Evolutionary conservation across 2,888 invertebrate species (phyloP).

Genomic region (Brachyptera putata): DNA sequence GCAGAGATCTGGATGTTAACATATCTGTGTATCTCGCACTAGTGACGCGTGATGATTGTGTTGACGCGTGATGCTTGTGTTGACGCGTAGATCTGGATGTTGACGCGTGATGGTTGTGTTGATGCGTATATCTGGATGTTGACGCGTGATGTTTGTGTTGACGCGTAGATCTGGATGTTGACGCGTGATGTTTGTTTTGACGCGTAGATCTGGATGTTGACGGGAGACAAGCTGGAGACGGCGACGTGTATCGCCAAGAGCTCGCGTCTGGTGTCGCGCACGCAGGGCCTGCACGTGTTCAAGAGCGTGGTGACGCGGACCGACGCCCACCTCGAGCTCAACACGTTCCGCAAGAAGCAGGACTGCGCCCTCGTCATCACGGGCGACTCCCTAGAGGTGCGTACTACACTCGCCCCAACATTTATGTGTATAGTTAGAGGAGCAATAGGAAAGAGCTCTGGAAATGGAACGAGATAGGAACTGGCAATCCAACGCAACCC

Average conservation of each 20-base stretch:
- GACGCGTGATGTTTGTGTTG: too few species aligned
- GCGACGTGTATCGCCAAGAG: constrained; percentile 98
- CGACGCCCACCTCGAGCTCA: constrained; percentile 59
- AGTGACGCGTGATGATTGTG: too few species aligned
- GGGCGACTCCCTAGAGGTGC: constrained; percentile 62
- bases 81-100: too few species aligned
- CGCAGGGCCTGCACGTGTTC: constrained; percentile 75
- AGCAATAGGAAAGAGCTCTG: too few species aligned
- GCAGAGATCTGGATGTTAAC: too few species aligned
- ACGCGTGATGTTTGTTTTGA: too few species aligned
- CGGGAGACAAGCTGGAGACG: constrained; percentile 83
- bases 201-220: constrained; percentile 66
- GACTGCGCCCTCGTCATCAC: constrained; percentile 63
- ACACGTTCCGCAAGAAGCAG: constrained; percentile 55
- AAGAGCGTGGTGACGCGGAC: constrained; percentile 61
- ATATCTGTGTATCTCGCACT: too few species aligned
- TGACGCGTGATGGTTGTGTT: too few species aligned
- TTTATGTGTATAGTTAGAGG: not conserved
- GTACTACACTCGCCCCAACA: not conserved
- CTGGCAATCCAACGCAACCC: too few species aligned
- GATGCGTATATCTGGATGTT: constrained; percentile 59
- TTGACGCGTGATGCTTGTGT: too few species aligned
- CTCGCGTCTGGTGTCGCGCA: constrained; percentile 79
- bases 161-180: too few species aligned
- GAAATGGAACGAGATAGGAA: too few species aligned